Conservation (phyloP, 2,888 invertebrate species). For the Lasiommata megera region DNA sequence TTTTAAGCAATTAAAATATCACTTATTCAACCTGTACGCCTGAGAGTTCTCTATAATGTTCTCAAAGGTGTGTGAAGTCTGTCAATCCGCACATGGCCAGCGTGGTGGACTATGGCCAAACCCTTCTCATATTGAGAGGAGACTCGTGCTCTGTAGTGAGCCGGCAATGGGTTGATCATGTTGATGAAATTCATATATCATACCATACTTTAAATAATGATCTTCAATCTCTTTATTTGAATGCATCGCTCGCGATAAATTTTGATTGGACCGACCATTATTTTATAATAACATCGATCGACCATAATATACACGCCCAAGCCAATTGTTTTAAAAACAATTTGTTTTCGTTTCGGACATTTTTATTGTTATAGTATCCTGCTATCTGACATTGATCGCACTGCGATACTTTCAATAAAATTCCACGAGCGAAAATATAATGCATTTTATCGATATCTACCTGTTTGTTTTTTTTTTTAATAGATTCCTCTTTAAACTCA, state of each 20-base stretch:
- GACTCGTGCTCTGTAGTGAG: too few relatives aligned
- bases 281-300: background rate
- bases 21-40: too few relatives aligned
- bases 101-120: too few relatives aligned
- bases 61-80: too few relatives aligned
- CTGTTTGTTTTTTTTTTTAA: background rate
- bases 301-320: background rate
- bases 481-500: background rate
- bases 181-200: too few relatives aligned
- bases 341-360: constrained; percentile 1
- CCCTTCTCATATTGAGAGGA: too few relatives aligned
- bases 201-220: too few relatives aligned
- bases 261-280: background rate
- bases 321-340: constrained; percentile 1
- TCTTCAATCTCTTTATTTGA: too few relatives aligned
- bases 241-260: background rate
- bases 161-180: too few relatives aligned
- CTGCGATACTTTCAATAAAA: background rate
- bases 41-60: too few relatives aligned
- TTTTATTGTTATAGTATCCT: constrained; percentile 2
- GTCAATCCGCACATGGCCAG: too few relatives aligned
- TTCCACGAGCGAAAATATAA: background rate
- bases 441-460: constrained; percentile 2
- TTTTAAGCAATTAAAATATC: too few relatives aligned
- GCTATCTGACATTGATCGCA: background rate